Conservation (phyloP, 2,113 vertebrate genomes). For the Eleginops maclovinus region DNA sequence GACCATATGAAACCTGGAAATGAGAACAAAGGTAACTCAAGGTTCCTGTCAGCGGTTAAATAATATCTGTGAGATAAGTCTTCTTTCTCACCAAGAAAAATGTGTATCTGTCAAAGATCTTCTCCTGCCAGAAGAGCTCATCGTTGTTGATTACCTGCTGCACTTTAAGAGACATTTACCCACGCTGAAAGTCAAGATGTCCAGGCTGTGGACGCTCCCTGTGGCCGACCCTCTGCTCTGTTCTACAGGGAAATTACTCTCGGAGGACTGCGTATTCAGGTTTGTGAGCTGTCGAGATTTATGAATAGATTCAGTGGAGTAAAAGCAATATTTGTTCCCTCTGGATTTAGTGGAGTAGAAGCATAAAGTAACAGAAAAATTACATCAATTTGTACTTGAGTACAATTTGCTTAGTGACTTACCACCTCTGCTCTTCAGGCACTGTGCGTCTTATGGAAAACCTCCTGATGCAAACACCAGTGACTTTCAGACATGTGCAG, state of each 20-base stretch:
- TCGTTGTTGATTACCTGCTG: slow-evolving; percentile 59
- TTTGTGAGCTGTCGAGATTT: slow-evolving; percentile 18
- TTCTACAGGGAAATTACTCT: slow-evolving; percentile 35
- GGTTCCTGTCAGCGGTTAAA: background rate
- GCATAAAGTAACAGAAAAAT: background rate
- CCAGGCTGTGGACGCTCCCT: slow-evolving; percentile 71
- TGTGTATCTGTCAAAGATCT: slow-evolving; percentile 64
- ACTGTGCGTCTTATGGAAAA: slow-evolving; percentile 57
- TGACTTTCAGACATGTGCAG: background rate
- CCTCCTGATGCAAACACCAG: slow-evolving; percentile 4
- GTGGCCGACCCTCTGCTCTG: slow-evolving; percentile 77
- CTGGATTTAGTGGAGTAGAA: background rate
- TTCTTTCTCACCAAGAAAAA: background rate
- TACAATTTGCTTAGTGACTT: background rate
- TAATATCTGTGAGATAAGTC: background rate
- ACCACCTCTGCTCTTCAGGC: slow-evolving; percentile 34
- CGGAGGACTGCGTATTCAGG: slow-evolving; percentile 74
- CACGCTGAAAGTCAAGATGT: slow-evolving; percentile 63
- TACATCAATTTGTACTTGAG: background rate
- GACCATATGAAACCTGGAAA: slow-evolving; percentile 22
- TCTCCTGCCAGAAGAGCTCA: slow-evolving; percentile 70
- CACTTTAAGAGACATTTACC: slow-evolving; percentile 77
- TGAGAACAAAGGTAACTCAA: slow-evolving; percentile 29
- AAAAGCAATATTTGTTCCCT: background rate
- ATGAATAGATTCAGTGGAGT: background rate